Evolutionary conservation across 2,113 vertebrate species (phyloP), one percentile per base, ranked within the genome.

Genomic region (Oxygymnocypris stewartii): DNA sequence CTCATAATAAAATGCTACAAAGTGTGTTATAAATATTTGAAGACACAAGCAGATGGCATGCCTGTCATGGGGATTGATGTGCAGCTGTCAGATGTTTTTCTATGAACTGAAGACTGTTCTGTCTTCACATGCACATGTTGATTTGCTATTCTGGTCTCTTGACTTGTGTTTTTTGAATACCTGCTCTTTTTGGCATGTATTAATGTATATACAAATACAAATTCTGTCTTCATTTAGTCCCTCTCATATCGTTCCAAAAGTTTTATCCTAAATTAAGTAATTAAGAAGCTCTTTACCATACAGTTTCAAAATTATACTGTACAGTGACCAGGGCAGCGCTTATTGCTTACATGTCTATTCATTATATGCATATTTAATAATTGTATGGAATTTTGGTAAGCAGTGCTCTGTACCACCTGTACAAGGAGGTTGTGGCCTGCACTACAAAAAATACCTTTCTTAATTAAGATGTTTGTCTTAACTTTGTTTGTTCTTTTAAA

Each of bases 21-120:
- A 51, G 23, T 37, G 40, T 47, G 9, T 44, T 63, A 16, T 61
- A 77, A 84, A 79, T 86, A 63, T 78, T 85, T 85, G 18, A 86
- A 81, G 49, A 28, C 44, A 35, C 57, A 40, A 61, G 25, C 79
- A 78, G 47, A 83, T 83, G 84, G 79, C 40, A 51, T 86, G 40
- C 65, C 76, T 75, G 65, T 65, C 63, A 79, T 51, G 61, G 63
- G 57, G 40, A 44, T 74, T 86, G 80, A 63, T 73, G 57, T 75
- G 75, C 25, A 86, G 63, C 75, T 88, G 54, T 74, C 87, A 79
- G 49, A 65, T 88, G 28, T 63, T 57, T 2, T 67, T 4, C 87
- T 51, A 57, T 51, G 85, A 42, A 11, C 40, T 49, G 51, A 8
- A 75, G 16, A 31, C 65, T n/a, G 7, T 81, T 79, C 84, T 84